Conservation (phyloP, 2,888 invertebrate genomes). For the Zhuqinia jingwanae region DNA sequence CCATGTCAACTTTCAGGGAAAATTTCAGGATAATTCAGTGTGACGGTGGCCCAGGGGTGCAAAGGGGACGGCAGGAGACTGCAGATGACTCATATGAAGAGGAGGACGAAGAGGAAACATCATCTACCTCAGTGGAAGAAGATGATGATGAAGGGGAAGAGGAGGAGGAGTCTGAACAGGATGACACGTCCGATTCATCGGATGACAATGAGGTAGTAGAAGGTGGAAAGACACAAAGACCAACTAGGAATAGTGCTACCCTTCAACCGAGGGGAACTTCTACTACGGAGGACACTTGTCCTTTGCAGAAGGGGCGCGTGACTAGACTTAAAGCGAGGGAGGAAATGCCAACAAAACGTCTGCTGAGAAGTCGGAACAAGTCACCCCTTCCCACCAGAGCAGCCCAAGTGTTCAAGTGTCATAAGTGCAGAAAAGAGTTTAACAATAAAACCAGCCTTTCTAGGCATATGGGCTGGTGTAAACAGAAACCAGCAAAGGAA, state of each 20-base stretch:
- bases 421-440: constrained; percentile 73
- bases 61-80: not conserved
- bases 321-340: constrained; percentile 47
- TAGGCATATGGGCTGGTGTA: constrained; percentile 72
- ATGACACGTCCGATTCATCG: not conserved
- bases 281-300: not conserved
- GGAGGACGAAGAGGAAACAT: constrained; percentile 48
- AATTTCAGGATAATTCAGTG: constrained; percentile 38
- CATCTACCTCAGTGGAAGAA: constrained; percentile 44
- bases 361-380: constrained; percentile 58
- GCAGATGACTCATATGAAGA: constrained; percentile 42
- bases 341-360: constrained; percentile 41
- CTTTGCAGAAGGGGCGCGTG: constrained; percentile 34
- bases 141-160: constrained; percentile 6
- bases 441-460: constrained; percentile 54
- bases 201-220: constrained; percentile 21
- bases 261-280: not conserved
- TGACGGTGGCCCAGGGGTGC: constrained; percentile 41
- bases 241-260: constrained; percentile 19
- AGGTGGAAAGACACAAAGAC: not conserved
- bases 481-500: constrained; percentile 45
- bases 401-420: constrained; percentile 63
- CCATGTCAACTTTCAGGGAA: not conserved
- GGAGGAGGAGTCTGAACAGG: constrained; percentile 39
- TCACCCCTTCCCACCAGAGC: constrained; percentile 41